These are phyloP conservation scores for Oeneis ivallda DNA, from an alignment of 2,888 invertebrate genomes.

Conservation along the genomic window DNA sequence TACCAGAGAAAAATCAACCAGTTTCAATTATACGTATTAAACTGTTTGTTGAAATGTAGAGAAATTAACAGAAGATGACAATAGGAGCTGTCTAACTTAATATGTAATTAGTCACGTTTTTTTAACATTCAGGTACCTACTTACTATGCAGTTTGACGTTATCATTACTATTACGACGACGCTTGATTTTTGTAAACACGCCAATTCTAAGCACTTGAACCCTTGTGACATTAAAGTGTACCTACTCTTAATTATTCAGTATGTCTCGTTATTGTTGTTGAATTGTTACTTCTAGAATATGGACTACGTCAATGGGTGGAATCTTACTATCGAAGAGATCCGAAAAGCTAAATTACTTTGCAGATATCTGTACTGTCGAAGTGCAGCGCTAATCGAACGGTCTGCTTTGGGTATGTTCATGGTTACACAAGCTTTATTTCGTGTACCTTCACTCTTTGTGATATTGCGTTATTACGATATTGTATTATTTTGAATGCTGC, in stretches of 20 bases:
- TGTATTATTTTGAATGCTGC: too few species aligned
- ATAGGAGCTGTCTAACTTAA: constrained; percentile 3
- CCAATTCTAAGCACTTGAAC: constrained; percentile 2
- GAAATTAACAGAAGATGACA: constrained; percentile 10
- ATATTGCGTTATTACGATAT: too few species aligned
- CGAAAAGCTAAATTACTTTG: too few species aligned
- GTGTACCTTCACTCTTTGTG: too few species aligned
- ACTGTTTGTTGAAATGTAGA: background rate
- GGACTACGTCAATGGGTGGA: background rate
- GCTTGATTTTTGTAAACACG: constrained; percentile 8
- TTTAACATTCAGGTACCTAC: background rate
- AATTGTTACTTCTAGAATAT: background rate
- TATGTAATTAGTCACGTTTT: constrained; percentile 12
- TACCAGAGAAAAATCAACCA: background rate
- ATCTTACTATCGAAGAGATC: too few species aligned
- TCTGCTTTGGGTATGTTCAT: too few species aligned
- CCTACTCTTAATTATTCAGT: background rate
- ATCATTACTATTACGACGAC: constrained; percentile 7
- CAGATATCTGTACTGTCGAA: too few species aligned
- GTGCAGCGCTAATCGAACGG: too few species aligned
- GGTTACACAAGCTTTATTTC: too few species aligned
- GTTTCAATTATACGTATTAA: background rate
- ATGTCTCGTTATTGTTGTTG: background rate
- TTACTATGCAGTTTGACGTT: background rate
- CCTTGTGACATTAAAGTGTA: background rate